Conservation (phyloP, 2,797 vertebrate genomes). For the Lepilemur ruficaudatus region DNA sequence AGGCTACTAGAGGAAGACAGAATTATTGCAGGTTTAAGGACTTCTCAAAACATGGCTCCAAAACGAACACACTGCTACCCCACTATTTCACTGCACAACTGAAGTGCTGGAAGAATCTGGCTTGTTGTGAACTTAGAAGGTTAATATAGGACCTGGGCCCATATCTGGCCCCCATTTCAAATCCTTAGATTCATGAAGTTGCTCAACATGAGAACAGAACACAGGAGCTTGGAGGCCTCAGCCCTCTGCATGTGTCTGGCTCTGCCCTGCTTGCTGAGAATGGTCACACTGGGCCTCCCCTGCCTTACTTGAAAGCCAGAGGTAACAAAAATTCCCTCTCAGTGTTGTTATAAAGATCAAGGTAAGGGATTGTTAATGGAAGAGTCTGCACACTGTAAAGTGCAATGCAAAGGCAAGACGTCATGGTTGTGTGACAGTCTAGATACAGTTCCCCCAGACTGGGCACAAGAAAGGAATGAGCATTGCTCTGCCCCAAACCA, state of each 20-base stretch:
- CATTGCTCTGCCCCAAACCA: neutral
- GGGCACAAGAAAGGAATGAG: neutral
- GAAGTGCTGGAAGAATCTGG: neutral
- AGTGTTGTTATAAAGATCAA: neutral
- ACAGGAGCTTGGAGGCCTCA: neutral
- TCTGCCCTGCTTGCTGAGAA: neutral
- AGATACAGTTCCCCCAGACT: neutral
- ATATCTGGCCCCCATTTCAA: neutral
- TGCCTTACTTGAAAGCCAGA: neutral
- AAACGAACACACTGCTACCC: neutral
- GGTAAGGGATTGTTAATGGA: neutral
- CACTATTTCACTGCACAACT: neutral
- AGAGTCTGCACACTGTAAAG: neutral
- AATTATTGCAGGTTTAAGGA: neutral
- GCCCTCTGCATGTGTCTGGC: accelerated
- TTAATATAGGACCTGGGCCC: neutral
- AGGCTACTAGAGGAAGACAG: neutral
- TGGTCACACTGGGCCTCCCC: neutral
- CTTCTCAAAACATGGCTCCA: neutral
- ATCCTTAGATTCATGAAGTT: neutral
- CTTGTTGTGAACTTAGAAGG: neutral
- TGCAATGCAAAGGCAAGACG: neutral
- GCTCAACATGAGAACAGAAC: neutral
- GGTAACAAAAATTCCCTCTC: neutral
- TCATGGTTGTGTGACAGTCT: neutral